phyloP scores from a whole-genome alignment of 2,888 invertebrate genomes.

The Pterobdella sp. region DNA sequence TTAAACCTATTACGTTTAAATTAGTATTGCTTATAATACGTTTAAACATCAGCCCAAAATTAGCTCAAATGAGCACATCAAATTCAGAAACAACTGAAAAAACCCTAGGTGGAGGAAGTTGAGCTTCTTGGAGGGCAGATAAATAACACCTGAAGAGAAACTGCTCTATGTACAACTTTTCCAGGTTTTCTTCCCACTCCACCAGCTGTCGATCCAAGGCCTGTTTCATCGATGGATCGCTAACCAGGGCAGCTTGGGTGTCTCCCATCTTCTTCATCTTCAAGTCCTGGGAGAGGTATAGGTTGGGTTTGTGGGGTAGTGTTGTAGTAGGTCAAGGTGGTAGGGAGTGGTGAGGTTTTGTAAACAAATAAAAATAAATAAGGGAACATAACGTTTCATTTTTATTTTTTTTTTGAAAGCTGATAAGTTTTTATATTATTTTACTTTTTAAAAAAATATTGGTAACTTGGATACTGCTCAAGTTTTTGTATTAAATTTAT shows the following conservation, averaged over 20 bases:
- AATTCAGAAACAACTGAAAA: slow-evolving; percentile 38
- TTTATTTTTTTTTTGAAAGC: no score
- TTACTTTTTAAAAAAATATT: no score
- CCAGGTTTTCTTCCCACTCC: slow-evolving; percentile 93
- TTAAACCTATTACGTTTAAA: background rate
- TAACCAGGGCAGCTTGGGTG: slow-evolving; percentile 88
- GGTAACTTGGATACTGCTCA: no score
- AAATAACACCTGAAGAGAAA: slow-evolving; percentile 91
- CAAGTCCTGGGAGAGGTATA: slow-evolving; percentile 74
- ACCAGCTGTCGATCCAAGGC: slow-evolving; percentile 86
- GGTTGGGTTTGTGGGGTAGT: background rate
- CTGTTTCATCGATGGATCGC: slow-evolving; percentile 80
- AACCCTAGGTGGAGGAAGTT: slow-evolving; percentile 94
- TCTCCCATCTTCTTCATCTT: slow-evolving; percentile 96
- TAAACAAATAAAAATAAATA: no score
- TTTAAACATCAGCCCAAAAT: background rate
- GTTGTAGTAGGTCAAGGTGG: background rate
- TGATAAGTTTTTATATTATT: no score
- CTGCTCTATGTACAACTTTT: slow-evolving; percentile 89
- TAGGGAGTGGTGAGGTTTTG: background rate
- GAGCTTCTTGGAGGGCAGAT: slow-evolving; percentile 76
- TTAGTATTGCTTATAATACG: no score
- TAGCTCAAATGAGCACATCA: background rate
- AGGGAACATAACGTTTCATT: no score
- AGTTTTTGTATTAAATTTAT: no score